Evolutionary conservation across 2,797 vertebrate species (phyloP).

Genomic region (Eulemur rubriventer): DNA sequence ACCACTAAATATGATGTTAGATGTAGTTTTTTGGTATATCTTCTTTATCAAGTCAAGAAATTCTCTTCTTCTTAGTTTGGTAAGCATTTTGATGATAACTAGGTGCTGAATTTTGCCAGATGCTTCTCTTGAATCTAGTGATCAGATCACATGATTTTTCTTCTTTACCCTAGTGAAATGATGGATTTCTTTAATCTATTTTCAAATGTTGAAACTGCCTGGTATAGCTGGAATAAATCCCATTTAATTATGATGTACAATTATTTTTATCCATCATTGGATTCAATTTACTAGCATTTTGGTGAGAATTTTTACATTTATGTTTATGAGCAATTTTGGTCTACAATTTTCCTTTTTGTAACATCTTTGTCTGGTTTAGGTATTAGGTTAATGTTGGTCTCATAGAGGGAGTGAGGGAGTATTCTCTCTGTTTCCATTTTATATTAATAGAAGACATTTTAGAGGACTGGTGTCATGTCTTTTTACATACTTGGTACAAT

Average conservation of each 20-base stretch:
- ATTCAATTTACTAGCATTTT: not conserved
- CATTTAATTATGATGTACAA: not conserved
- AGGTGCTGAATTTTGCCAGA: not conserved
- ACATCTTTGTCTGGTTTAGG: not conserved
- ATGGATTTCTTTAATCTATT: not conserved
- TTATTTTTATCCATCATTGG: not conserved
- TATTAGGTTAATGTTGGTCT: not conserved
- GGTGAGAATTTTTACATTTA: not conserved
- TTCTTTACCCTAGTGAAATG: not conserved
- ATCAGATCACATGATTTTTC: not conserved
- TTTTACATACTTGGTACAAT: not conserved
- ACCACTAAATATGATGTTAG: not conserved
- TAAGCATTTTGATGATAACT: not conserved
- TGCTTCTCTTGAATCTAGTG: not conserved
- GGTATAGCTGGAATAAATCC: not conserved
- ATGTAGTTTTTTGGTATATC: not conserved
- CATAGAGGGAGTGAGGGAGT: not conserved
- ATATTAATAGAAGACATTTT: not conserved
- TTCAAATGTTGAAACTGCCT: not conserved
- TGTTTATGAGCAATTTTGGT: not conserved
- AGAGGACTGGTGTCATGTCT: not conserved
- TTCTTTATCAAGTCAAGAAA: not conserved
- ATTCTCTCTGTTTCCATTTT: not conserved
- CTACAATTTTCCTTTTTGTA: not conserved
- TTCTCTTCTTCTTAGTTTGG: not conserved